Evolutionary conservation across 2,888 invertebrate genomes (phyloP).

Genomic region (Linnaemya vulpina): DNA sequence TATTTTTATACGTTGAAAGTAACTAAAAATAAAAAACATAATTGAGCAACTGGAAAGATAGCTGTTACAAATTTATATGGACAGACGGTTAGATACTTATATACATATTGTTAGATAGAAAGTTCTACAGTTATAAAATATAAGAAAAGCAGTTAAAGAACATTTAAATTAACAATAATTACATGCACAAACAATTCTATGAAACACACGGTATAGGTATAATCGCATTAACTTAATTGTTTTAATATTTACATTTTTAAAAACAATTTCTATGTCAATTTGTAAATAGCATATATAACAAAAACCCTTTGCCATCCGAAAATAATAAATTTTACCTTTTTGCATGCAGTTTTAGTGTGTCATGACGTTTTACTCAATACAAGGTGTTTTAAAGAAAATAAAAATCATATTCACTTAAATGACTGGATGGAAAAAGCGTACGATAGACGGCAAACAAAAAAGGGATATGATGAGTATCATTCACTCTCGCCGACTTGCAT

Average conservation of each 20-base stretch:
- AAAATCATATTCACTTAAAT: no score
- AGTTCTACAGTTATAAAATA: background rate
- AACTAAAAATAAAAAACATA: background rate
- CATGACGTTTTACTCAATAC: no score
- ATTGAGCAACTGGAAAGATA: background rate
- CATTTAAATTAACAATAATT: constrained; percentile 37
- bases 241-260: constrained; percentile 8
- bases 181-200: constrained; percentile 35
- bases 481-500: no score
- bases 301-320: no score
- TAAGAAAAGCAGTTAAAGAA: constrained; percentile 7
- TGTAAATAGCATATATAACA: background rate
- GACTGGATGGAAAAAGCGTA: no score
- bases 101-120: constrained; percentile 14
- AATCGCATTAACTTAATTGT: constrained; percentile 11
- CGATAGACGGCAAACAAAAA: no score
- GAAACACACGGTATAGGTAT: constrained; percentile 24
- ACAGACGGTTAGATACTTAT: background rate
- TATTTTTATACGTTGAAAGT: background rate
- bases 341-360: no score
- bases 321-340: no score
- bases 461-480: no score
- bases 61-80: constrained; percentile 1
- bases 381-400: no score
- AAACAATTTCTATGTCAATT: background rate